Evolutionary conservation across 1,140 invertebrate genomes (phyloP).

Genomic region (Oncopodura yosiiana): DNA sequence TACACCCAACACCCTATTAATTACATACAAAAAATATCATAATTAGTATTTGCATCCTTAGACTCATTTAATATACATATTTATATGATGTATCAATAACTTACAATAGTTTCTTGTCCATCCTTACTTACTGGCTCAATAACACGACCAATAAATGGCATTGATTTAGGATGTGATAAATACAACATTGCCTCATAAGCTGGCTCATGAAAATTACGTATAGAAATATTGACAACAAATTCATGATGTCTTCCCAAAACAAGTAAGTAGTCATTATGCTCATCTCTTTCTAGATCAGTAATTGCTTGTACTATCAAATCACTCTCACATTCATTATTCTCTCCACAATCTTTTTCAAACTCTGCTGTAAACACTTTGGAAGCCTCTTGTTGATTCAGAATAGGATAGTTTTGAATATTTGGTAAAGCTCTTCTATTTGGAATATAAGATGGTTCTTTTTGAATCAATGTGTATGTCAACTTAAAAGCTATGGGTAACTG

Average conservation of each 20-base stretch:
- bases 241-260: constrained; percentile 65
- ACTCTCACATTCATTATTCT: constrained; percentile 80
- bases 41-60: not conserved
- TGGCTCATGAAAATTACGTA: constrained; percentile 71
- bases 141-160: constrained; percentile 65
- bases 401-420: constrained; percentile 68
- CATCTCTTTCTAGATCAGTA: constrained; percentile 48
- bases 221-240: constrained; percentile 61
- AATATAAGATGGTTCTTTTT: constrained; percentile 49
- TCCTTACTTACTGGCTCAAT: too few species aligned
- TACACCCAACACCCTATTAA: constrained; percentile 28
- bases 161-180: constrained; percentile 61
- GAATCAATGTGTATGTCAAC: constrained; percentile 68
- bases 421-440: constrained; percentile 49
- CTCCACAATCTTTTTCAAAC: constrained; percentile 87
- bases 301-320: constrained; percentile 60
- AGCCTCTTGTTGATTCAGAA: constrained; percentile 77
- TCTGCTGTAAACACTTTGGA: constrained; percentile 68
- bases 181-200: constrained; percentile 82
- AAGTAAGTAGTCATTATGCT: constrained; percentile 38
- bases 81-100: not conserved
- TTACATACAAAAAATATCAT: constrained; percentile 18
- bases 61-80: too few species aligned
- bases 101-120: constrained; percentile 37
- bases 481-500: constrained; percentile 75